phyloP scores from a whole-genome alignment of 2,888 invertebrate species.

The Branchipolynoe longqiensis region DNA sequence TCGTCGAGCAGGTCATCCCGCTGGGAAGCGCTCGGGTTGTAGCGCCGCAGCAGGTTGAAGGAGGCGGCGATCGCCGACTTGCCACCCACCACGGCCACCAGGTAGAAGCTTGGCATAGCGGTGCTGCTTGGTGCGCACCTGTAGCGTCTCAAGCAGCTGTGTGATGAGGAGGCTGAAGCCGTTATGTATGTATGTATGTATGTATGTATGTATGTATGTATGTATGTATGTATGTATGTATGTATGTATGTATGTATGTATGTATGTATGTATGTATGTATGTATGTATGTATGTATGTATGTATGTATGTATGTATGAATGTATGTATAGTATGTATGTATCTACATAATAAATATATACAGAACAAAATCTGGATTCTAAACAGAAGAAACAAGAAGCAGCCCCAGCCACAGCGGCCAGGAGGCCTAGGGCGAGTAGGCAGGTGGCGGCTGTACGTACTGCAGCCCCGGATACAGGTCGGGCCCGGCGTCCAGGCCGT shows the following conservation, averaged over 20 bases:
- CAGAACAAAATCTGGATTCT: no score
- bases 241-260: no score
- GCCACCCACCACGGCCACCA: constrained; percentile 84
- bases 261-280: no score
- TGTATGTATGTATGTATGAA: no score
- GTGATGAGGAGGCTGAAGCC: constrained; percentile 88
- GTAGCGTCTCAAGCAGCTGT: constrained; percentile 84
- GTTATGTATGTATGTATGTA: no score
- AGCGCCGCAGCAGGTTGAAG: constrained; percentile 85
- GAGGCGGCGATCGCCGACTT: constrained; percentile 87
- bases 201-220: no score
- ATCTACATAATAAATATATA: no score
- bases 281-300: no score
- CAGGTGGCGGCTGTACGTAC: constrained; percentile 70
- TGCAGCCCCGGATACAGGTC: constrained; percentile 56
- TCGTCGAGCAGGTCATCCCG: constrained; percentile 74
- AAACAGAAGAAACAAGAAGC: no score
- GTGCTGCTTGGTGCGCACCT: constrained; percentile 84
- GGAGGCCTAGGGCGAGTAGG: constrained; percentile 69
- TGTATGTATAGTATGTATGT: no score
- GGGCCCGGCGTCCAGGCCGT: constrained; percentile 21
- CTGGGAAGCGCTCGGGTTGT: constrained; percentile 80
- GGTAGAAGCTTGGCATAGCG: constrained; percentile 78
- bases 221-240: no score
- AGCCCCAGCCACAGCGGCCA: not conserved